phyloP scores from a whole-genome alignment of 2,797 vertebrate genomes.

The Poliocrania exsul region DNA sequence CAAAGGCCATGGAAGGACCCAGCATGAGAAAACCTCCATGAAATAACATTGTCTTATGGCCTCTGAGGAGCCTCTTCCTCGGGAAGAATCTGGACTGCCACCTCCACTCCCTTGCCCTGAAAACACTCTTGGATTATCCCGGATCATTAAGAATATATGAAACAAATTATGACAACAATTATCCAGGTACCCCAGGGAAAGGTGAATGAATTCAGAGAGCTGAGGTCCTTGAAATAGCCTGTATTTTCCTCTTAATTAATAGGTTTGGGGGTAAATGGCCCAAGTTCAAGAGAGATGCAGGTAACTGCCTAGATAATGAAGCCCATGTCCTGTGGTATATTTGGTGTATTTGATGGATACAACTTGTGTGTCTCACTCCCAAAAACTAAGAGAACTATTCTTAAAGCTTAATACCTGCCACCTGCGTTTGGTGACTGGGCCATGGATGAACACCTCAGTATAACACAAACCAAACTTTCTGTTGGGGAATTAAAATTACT shows the following conservation, averaged over 20 bases:
- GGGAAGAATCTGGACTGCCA: rapidly evolving
- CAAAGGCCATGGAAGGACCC: not conserved
- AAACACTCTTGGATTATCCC: not conserved
- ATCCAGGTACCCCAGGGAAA: not conserved
- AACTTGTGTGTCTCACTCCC: not conserved
- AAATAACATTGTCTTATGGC: rapidly evolving
- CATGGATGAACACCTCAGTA: rapidly evolving
- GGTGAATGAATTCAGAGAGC: not conserved
- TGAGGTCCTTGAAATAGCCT: not conserved
- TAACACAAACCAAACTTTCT: not conserved
- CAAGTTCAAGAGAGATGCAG: not conserved
- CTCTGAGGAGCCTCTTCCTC: rapidly evolving
- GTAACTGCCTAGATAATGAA: not conserved
- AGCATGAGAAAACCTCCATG: not conserved
- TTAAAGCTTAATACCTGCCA: not conserved
- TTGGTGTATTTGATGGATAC: not conserved
- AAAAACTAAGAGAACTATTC: not conserved
- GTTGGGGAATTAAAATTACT: not conserved
- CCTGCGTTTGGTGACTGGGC: not conserved
- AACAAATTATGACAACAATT: not conserved
- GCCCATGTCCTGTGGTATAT: rapidly evolving
- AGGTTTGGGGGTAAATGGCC: not conserved
- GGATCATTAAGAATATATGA: not conserved
- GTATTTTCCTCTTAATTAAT: not conserved
- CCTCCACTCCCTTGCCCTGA: not conserved